Evolutionary conservation across 2,113 vertebrate species (phyloP).

Genomic region (Takifugu bimaculatus): DNA sequence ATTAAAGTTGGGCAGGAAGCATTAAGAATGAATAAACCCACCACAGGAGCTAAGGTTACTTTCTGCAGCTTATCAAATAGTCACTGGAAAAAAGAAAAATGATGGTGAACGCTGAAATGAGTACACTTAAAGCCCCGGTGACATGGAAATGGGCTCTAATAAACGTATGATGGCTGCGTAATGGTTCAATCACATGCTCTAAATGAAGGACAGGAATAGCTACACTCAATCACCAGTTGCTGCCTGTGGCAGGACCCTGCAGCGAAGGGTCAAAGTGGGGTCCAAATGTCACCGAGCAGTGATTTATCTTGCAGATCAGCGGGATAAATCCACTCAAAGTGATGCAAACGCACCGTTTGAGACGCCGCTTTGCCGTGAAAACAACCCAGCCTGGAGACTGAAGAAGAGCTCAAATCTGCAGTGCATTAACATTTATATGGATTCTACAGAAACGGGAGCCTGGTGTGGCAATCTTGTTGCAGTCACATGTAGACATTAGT

Average conservation of each 20-base stretch:
- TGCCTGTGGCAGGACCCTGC: constrained; percentile 18
- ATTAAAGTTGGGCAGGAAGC: too few species aligned
- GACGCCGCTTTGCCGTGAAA: neutral
- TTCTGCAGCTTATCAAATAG: constrained; percentile 13
- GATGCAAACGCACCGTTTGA: neutral
- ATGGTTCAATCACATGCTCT: constrained; percentile 34
- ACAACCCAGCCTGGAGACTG: too few species aligned
- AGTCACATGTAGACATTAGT: constrained; percentile 7
- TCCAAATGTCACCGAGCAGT: constrained; percentile 34
- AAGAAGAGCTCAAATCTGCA: too few species aligned
- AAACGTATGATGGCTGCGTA: constrained; percentile 28
- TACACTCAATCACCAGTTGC: constrained; percentile 42
- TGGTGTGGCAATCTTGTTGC: neutral
- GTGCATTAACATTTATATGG: too few species aligned
- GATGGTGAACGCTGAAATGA: neutral
- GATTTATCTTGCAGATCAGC: constrained; percentile 3
- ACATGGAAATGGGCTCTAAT: constrained; percentile 31
- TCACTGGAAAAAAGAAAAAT: constrained; percentile 12
- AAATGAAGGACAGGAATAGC: constrained; percentile 55
- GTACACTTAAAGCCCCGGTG: constrained; percentile 10
- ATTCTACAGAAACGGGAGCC: neutral
- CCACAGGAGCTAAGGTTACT: neutral
- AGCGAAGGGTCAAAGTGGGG: constrained; percentile 36
- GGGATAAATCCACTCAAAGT: neutral
- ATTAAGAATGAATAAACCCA: too few species aligned